Evolutionary conservation across 2,797 vertebrate genomes (phyloP).

Genomic region (Cossypha caffra): DNA sequence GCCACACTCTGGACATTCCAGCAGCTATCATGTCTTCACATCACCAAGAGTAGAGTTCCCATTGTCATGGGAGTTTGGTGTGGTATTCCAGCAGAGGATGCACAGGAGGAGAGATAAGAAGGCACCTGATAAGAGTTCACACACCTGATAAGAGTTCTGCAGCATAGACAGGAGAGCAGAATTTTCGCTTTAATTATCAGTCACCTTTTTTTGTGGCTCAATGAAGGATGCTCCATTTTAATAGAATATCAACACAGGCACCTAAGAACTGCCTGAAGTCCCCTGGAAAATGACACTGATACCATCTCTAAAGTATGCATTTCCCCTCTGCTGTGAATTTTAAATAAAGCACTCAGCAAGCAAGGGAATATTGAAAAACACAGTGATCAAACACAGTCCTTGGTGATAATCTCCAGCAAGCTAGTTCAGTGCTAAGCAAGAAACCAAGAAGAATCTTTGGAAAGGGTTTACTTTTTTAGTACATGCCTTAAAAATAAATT

Average conservation of each 20-base stretch:
- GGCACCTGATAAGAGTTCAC: conserved; percentile 20
- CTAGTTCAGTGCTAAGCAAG: background rate
- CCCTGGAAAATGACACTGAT: conserved; percentile 1
- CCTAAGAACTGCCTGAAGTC: background rate
- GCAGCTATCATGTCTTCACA: background rate
- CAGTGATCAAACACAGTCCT: background rate
- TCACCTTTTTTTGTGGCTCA: conserved; percentile 32
- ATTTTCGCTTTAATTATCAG: conserved; percentile 56
- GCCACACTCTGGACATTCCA: background rate
- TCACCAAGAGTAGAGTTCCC: background rate
- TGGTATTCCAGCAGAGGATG: background rate
- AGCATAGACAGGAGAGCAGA: background rate
- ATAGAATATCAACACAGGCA: background rate
- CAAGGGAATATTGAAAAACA: background rate
- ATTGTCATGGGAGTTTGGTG: background rate
- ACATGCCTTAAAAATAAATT: conserved; percentile 37
- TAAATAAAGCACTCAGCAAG: background rate
- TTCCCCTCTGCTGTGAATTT: background rate
- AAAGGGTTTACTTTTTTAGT: conserved; percentile 28
- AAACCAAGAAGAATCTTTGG: background rate
- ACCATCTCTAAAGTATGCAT: conserved; percentile 8
- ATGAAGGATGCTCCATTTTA: conserved; percentile 8
- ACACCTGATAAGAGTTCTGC: background rate
- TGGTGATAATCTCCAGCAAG: background rate
- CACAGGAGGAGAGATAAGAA: conserved; percentile 2